Percentiles rank a stretch among this genome's conserved stretches.
Conservation (phyloP, 2,113 vertebrate genomes). For the Siphamia tubifer region DNA sequence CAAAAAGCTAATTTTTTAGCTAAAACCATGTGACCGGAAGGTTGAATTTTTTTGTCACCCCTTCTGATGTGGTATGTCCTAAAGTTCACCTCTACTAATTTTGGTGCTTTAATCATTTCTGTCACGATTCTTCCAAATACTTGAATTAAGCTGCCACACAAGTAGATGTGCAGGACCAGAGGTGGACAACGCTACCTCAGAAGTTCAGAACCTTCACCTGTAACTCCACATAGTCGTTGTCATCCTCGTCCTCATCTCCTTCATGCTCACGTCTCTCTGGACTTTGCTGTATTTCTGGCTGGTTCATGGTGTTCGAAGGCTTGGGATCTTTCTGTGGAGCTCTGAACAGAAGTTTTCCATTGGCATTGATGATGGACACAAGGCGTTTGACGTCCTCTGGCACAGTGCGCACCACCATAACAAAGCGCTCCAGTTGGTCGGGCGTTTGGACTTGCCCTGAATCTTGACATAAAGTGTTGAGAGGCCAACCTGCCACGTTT, state of each 20-base stretch:
- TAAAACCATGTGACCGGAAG: no score
- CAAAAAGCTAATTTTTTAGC: no score
- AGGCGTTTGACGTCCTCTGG: slow-evolving; percentile 93
- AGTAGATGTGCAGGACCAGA: no score
- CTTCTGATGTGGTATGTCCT: no score
- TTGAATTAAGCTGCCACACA: no score
- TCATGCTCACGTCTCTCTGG: slow-evolving; percentile 10
- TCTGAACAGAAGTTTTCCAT: slow-evolving; percentile 90
- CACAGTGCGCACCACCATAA: slow-evolving; percentile 88
- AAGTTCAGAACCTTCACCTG: slow-evolving; percentile 66
- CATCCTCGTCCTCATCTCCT: slow-evolving; percentile 48
- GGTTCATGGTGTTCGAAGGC: not conserved
- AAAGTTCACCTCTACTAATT: no score
- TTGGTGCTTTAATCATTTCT: no score
- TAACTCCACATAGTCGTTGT: slow-evolving; percentile 83
- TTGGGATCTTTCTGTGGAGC: slow-evolving; percentile 63
- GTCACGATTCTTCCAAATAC: no score
- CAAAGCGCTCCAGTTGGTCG: slow-evolving; percentile 91
- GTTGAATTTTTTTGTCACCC: no score
- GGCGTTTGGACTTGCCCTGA: slow-evolving; percentile 72
- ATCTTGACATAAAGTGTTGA: slow-evolving; percentile 81
- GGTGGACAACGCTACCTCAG: not conserved
- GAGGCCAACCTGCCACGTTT: slow-evolving; percentile 81
- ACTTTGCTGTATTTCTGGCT: slow-evolving; percentile 16
- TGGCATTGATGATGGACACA: slow-evolving; percentile 91